These are phyloP conservation scores for Perca schrenkii DNA, from an alignment of 2,113 vertebrate genomes.

Conservation along the genomic window DNA sequence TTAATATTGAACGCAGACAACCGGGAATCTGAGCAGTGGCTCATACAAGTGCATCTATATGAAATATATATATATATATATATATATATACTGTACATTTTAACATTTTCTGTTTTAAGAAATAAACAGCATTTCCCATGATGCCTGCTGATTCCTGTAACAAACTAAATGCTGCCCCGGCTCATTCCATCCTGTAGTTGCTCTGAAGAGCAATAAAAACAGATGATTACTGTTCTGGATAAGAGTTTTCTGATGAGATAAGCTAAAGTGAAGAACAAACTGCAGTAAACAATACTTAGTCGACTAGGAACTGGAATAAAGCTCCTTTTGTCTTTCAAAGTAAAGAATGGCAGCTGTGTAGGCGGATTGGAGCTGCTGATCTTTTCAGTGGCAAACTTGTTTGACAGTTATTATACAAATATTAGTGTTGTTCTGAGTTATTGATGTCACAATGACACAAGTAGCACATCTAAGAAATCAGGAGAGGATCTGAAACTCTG, in stretches of 20 bases:
- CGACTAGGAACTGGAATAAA: not conserved
- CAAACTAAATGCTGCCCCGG: not conserved
- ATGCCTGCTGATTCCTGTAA: not conserved
- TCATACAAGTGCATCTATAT: too few species aligned
- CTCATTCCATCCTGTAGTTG: not conserved
- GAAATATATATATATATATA: too few species aligned
- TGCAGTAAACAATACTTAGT: not conserved
- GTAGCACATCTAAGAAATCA: not conserved
- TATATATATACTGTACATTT: too few species aligned
- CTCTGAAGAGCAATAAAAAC: not conserved
- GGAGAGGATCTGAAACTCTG: conserved; percentile 8
- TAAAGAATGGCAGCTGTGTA: not conserved
- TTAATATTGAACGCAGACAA: too few species aligned
- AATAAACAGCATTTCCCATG: not conserved
- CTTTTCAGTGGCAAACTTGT: not conserved
- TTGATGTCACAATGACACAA: conserved; percentile 18
- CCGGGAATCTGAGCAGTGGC: too few species aligned
- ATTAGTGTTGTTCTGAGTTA: conserved; percentile 32
- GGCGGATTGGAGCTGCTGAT: not conserved
- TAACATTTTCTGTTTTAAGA: not conserved
- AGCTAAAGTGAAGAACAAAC: conserved; percentile 4
- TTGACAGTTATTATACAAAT: conserved; percentile 45
- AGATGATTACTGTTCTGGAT: not conserved
- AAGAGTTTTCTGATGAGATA: not conserved
- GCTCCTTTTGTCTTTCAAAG: not conserved